Base-by-base conservation (phyloP, 2,888 invertebrate species). In the Rhagonycha fulva region DNA sequence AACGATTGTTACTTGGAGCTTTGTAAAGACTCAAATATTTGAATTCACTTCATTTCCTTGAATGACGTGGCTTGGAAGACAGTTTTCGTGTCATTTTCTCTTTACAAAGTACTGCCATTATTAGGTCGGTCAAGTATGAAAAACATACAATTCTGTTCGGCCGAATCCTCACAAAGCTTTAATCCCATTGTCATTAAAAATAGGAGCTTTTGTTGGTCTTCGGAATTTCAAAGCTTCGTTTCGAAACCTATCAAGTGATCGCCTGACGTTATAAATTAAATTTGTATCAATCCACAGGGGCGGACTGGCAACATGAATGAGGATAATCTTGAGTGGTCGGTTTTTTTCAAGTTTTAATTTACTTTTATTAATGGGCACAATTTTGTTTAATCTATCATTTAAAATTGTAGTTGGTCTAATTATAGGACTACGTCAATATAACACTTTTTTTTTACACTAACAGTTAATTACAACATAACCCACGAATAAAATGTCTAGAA, bases 31-130 rank as follows among this genome's bases (percentile, higher is more conserved):
- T 47, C 47, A 47, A 47, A 47, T 47, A 47, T 47, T 47, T 47
- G 47, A 47, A 47, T 47, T 66, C 63, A n/a, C 63, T 66, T 77
- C 75, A 77, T 77, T 77, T 75, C 75, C 76, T 47, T 74, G 70
- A 69, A 69, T 76, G 76, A 76, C 78, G 75, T 78, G 74, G 74
- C 71, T 73, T 70, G 70, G 78, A 67, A 73, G 78, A 78, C 76
- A 73, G 76, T 77, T 78, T 76, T 74, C 76, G 76, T 78, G 76
- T 71, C 70, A 71, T 74, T 76, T 74, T 77, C 74, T 74, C 67
- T 70, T 74, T 68, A 68, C 63, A 67, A 72, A 72, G 68, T 71
- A 68, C 71, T 71, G 68, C 71, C 68, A 71, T 71, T 68, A 75
- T 67, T 71, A 75, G 71, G 69, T 76, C 72, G 76, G 76, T 69